A percentile compares a stretch with the other conserved stretches of the same genome.
phyloP scores from a whole-genome alignment of 2,888 invertebrate genomes.

The Dicroscelio sp. region DNA sequence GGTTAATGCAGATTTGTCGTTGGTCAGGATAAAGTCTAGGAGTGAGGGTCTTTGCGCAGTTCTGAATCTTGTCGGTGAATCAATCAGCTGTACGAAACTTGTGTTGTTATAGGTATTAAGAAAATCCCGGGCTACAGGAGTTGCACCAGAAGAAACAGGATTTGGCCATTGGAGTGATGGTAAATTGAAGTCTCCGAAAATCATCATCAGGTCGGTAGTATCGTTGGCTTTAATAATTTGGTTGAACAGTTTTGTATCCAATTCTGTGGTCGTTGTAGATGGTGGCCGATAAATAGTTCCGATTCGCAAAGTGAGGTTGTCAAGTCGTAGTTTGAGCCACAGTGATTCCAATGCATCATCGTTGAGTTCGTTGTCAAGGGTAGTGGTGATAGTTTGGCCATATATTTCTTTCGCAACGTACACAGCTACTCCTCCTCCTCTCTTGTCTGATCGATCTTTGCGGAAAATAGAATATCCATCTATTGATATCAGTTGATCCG shows the following conservation, averaged over 20 bases:
- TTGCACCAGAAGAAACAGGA: not conserved
- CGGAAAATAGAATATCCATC: not conserved
- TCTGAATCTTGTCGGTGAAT: not conserved
- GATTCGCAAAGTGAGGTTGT: not conserved
- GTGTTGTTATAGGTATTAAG: not conserved
- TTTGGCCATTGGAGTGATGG: not conserved
- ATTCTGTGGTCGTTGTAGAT: not conserved
- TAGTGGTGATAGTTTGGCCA: not conserved
- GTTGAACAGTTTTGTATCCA: not conserved
- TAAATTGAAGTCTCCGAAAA: not conserved
- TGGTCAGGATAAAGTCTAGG: not conserved
- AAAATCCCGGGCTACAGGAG: not conserved
- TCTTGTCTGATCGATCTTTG: not conserved
- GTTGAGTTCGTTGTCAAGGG: not conserved
- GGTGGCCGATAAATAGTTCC: not conserved
- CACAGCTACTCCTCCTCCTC: not conserved
- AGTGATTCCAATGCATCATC: not conserved
- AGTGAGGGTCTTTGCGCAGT: not conserved
- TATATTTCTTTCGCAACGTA: not conserved
- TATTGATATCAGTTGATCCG: not conserved
- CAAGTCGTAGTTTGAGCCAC: not conserved
- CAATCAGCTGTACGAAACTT: not conserved
- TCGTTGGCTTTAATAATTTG: not conserved
- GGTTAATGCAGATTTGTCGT: not conserved
- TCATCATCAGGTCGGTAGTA: not conserved